Conservation (phyloP, 1,140 invertebrate genomes). For the Pectinophora gossypiella region DNA sequence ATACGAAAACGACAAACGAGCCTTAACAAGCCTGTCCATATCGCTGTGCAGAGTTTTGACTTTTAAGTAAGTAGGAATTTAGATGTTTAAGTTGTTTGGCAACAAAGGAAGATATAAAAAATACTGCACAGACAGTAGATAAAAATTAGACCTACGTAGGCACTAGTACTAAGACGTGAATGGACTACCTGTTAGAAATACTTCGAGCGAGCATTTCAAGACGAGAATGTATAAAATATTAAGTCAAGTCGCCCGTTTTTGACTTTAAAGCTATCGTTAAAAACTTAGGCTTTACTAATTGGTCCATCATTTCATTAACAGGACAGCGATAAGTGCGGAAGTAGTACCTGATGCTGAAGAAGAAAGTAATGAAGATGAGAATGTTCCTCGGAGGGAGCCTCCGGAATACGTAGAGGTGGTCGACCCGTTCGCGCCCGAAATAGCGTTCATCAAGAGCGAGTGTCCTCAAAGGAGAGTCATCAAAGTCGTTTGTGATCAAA, state of each 20-base stretch:
- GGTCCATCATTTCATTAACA: slow-evolving; percentile 23
- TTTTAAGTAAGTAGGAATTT: slow-evolving; percentile 79
- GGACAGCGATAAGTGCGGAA: slow-evolving; percentile 49
- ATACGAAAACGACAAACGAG: slow-evolving; percentile 75
- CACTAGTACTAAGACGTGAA: no score
- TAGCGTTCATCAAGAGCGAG: slow-evolving; percentile 84
- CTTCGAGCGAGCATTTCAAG: no score
- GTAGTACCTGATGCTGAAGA: slow-evolving; percentile 54
- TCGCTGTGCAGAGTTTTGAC: slow-evolving; percentile 86
- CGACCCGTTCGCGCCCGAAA: slow-evolving; percentile 86
- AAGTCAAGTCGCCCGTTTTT: no score
- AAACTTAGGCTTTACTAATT: no score
- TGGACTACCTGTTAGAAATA: no score
- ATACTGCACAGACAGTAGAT: no score
- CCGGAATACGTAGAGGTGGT: slow-evolving; percentile 86
- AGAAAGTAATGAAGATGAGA: slow-evolving; percentile 66
- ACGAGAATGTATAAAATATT: no score
- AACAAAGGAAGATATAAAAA: no score
- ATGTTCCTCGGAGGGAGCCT: slow-evolving; percentile 35
- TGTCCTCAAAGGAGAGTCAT: slow-evolving; percentile 88
- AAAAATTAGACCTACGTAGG: no score
- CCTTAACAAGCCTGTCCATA: slow-evolving; percentile 79
- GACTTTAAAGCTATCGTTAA: no score
- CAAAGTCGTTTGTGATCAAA: slow-evolving; percentile 84
- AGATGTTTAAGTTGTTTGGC: no score